Percentiles rank a stretch among this genome's conserved stretches.
Evolutionary conservation across 2,797 vertebrate genomes (phyloP).

Genomic region (Cryptoblepharus egeriae): DNA sequence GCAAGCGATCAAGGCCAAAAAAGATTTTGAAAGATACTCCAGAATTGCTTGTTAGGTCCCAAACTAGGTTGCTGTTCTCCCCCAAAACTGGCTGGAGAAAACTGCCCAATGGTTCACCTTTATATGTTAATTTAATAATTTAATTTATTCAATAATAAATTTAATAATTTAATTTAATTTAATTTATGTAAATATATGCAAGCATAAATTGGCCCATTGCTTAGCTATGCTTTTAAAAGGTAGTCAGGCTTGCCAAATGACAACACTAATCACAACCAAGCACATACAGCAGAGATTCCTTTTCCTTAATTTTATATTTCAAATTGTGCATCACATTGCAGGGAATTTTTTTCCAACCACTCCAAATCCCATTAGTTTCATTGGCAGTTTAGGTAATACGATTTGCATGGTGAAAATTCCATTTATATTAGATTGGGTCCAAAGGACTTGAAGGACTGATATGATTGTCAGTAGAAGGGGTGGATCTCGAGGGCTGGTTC

Average conservation of each 20-base stretch:
- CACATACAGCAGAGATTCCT: conserved; percentile 48
- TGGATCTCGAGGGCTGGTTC: conserved; percentile 68
- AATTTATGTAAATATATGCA: conserved; percentile 34
- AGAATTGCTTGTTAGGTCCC: conserved; percentile 13
- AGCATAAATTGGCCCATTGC: conserved; percentile 4
- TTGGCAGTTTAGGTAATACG: conserved; percentile 67
- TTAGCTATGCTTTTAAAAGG: conserved; percentile 20
- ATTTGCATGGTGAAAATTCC: conserved; percentile 66
- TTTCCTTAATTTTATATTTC: conserved; percentile 64
- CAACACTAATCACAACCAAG: conserved; percentile 48
- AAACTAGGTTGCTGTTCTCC: neutral
- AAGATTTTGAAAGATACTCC: neutral
- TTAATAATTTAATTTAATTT: no score
- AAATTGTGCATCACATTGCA: conserved; percentile 62
- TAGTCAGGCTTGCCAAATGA: conserved; percentile 37
- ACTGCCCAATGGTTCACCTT: conserved; percentile 11
- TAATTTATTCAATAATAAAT: no score
- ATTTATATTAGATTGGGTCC: conserved; percentile 66
- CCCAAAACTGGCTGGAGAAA: neutral
- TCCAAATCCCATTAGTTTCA: conserved; percentile 66
- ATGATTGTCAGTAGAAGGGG: conserved; percentile 62
- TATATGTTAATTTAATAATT: conserved; percentile 27
- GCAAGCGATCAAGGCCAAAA: neutral
- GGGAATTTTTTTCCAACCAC: conserved; percentile 64
- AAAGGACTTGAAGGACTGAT: conserved; percentile 62